Evolutionary conservation across 2,113 vertebrate genomes (phyloP).

Genomic region (Girardinichthys multiradiatus): DNA sequence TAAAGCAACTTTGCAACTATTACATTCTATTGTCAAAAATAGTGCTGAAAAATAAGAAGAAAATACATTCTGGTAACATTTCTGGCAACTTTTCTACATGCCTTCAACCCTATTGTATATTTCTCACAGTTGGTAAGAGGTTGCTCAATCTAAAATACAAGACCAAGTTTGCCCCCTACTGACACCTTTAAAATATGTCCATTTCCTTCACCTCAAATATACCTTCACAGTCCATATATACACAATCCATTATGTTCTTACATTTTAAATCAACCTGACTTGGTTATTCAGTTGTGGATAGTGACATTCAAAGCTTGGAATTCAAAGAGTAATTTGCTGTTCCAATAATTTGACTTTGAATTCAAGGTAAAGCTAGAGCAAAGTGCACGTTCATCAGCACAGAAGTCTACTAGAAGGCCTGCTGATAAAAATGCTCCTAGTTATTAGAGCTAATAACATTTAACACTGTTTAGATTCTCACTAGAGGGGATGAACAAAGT

Average conservation of each 20-base stretch:
- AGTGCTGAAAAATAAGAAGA: too few species aligned
- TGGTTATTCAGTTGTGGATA: not conserved
- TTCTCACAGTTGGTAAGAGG: conserved; percentile 41
- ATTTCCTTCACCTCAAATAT: conserved; percentile 8
- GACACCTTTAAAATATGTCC: conserved; percentile 49
- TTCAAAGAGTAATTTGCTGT: not conserved
- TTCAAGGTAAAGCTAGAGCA: conserved; percentile 19
- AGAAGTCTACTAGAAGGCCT: conserved; percentile 8
- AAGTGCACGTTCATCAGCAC: not conserved
- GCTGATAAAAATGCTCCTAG: not conserved
- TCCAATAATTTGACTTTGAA: conserved; percentile 13
- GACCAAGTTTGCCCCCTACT: conserved; percentile 76
- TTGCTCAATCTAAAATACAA: conserved; percentile 49
- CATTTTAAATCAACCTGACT: not conserved
- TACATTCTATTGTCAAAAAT: too few species aligned
- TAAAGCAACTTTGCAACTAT: too few species aligned
- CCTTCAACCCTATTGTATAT: not conserved
- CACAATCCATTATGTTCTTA: conserved; percentile 10
- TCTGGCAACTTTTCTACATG: too few species aligned
- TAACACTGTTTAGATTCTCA: too few species aligned
- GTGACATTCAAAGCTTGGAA: conserved; percentile 8
- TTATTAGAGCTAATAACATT: too few species aligned
- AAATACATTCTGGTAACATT: too few species aligned
- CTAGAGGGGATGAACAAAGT: too few species aligned
- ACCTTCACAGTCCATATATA: conserved; percentile 7